Evolutionary conservation across 2,113 vertebrate genomes (phyloP).

Genomic region (Gracilinanus agilis): DNA sequence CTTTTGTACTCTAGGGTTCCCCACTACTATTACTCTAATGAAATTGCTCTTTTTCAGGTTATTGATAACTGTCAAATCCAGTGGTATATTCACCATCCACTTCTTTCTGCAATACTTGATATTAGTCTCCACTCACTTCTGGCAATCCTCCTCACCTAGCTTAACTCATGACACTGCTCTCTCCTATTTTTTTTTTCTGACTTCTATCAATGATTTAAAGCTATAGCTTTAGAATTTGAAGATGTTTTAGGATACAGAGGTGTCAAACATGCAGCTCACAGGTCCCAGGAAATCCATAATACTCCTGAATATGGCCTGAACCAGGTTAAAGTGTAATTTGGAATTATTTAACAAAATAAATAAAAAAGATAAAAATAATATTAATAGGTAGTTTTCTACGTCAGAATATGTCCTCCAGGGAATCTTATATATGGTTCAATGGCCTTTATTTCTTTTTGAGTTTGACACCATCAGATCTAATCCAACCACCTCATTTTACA

Average conservation of each 20-base stretch:
- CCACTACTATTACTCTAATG: background rate
- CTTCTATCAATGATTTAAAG: background rate
- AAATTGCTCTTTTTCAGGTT: background rate
- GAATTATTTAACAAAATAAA: background rate
- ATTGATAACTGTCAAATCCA: background rate
- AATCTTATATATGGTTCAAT: background rate
- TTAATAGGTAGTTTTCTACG: background rate
- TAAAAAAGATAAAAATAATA: background rate
- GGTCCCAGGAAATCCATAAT: background rate
- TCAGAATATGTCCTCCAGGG: background rate
- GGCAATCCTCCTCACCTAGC: background rate
- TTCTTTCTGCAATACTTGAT: background rate
- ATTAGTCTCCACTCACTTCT: background rate
- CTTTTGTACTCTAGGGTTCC: background rate
- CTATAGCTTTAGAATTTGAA: background rate
- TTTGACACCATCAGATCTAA: background rate
- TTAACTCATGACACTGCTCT: background rate
- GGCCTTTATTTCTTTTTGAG: background rate
- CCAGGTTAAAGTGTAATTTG: background rate
- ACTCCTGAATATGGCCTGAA: background rate
- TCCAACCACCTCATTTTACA: background rate
- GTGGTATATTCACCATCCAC: background rate
- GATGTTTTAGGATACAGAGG: background rate
- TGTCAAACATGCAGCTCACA: background rate
- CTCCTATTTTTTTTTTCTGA: background rate